Evolutionary conservation across 2,797 vertebrate species (phyloP).

Genomic region (Crax fasciolata): DNA sequence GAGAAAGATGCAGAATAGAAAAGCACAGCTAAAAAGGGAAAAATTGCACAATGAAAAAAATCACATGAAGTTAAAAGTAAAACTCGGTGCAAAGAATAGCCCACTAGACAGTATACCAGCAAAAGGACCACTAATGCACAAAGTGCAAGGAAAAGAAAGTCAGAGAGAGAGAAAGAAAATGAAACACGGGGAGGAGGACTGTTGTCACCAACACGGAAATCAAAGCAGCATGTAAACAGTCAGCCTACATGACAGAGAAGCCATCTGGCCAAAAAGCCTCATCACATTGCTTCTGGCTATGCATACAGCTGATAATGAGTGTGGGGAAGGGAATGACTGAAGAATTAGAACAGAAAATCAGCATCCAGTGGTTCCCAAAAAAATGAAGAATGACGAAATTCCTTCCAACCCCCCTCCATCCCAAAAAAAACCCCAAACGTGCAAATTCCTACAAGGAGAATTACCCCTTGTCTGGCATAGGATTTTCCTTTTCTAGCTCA

Average conservation of each 20-base stretch:
- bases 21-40: background rate
- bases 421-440: background rate
- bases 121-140: background rate
- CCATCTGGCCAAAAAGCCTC: background rate
- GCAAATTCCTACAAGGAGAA: background rate
- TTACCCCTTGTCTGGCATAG: background rate
- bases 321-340: background rate
- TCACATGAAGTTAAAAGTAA: background rate
- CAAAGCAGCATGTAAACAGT: slow-evolving; percentile 9
- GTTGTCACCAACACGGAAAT: background rate
- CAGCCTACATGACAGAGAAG: background rate
- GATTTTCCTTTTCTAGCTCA: background rate
- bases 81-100: background rate
- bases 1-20: background rate
- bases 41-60: background rate
- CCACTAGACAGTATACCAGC: background rate
- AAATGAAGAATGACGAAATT: background rate
- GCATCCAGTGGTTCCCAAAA: background rate
- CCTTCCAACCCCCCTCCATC: background rate
- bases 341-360: slow-evolving; percentile 10
- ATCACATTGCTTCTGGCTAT: background rate
- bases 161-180: background rate
- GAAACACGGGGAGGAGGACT: background rate
- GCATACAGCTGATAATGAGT: background rate
- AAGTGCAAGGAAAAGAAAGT: background rate